Evolutionary conservation across 1,140 invertebrate species (phyloP).

Genomic region (Drosophila sturtevanti): DNA sequence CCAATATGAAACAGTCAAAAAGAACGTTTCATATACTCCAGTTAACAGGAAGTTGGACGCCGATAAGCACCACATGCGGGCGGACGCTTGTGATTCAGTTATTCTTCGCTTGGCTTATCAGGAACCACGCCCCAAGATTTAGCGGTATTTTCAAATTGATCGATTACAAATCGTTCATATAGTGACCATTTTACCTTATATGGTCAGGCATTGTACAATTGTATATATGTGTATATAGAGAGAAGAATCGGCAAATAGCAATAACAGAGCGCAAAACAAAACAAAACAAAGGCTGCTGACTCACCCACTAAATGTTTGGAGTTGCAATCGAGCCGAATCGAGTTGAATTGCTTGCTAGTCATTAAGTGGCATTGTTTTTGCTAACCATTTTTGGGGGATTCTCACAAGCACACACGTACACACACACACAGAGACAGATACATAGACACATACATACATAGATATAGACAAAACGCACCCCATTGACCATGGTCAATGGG

Average conservation of each 20-base stretch:
- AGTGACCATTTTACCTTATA: slow-evolving; percentile 35
- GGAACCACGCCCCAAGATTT: slow-evolving; percentile 27
- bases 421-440: no score
- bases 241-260: slow-evolving; percentile 28
- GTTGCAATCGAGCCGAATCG: background rate
- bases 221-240: background rate
- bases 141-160: slow-evolving; percentile 34
- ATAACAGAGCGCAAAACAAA: slow-evolving; percentile 21
- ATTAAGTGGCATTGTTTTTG: slow-evolving; percentile 42
- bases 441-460: no score
- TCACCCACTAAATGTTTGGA: slow-evolving; percentile 37
- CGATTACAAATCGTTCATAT: slow-evolving; percentile 20
- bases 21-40: background rate
- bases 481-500: slow-evolving; percentile 13
- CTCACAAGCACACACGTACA: background rate
- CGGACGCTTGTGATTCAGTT: slow-evolving; percentile 21
- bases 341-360: slow-evolving; percentile 1
- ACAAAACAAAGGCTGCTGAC: slow-evolving; percentile 42
- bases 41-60: slow-evolving; percentile 26
- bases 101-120: slow-evolving; percentile 19
- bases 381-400: slow-evolving; percentile 21
- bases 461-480: background rate
- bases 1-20: slow-evolving; percentile 8
- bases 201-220: slow-evolving; percentile 11
- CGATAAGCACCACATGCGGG: slow-evolving; percentile 36